Conservation (phyloP, 2,888 invertebrate species). For the Amphipoea oculea region DNA sequence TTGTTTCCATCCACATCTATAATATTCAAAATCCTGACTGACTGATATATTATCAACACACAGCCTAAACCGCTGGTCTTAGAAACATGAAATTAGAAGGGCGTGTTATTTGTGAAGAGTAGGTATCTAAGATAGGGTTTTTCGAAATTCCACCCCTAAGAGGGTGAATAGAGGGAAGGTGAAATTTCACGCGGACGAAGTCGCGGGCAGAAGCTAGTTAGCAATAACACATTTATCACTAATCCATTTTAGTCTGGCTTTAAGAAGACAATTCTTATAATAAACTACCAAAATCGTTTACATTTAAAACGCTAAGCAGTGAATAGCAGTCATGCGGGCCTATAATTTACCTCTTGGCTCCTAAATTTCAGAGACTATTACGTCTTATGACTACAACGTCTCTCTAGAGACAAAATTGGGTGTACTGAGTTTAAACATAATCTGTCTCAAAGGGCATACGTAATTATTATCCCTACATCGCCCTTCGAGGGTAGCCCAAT, state of each 20-base stretch:
- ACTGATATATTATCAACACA: too few species aligned
- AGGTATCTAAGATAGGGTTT: too few species aligned
- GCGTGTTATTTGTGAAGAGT: too few species aligned
- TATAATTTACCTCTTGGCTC: slow-evolving; percentile 22
- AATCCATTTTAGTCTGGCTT: neutral
- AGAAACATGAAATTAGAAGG: too few species aligned
- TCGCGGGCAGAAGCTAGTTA: too few species aligned
- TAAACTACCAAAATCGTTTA: neutral
- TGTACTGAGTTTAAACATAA: slow-evolving; percentile 55
- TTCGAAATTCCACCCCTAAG: too few species aligned
- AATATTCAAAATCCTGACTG: too few species aligned
- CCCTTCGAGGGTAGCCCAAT: slow-evolving; percentile 31
- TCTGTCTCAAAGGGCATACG: slow-evolving; percentile 57
- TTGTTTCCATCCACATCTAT: neutral
- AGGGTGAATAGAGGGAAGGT: too few species aligned
- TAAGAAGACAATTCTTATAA: neutral
- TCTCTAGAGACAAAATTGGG: slow-evolving; percentile 40
- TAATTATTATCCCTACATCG: slow-evolving; percentile 53
- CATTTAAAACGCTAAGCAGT: slow-evolving; percentile 4
- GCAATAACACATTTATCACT: neutral
- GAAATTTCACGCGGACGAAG: too few species aligned
- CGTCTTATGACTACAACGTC: slow-evolving; percentile 41
- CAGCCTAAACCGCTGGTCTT: too few species aligned
- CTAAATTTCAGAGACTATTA: slow-evolving; percentile 41
- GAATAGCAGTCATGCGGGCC: slow-evolving; percentile 21